Conservation (phyloP, 2,113 vertebrate genomes). For the Barbus barbus region DNA sequence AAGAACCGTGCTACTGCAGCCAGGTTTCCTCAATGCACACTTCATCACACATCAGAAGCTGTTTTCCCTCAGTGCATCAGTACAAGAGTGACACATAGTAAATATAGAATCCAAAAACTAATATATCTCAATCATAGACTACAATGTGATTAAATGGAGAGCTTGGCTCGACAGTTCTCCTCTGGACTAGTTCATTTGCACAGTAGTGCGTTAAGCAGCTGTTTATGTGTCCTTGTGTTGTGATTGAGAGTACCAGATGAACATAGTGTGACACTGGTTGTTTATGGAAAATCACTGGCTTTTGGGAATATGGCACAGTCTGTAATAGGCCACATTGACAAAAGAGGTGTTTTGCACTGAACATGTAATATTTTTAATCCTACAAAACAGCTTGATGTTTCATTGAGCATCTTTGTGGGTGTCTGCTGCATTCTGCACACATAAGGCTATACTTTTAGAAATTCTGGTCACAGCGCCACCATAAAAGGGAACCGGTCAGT, state of each 20-base stretch:
- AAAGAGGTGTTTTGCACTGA: neutral
- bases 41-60: neutral
- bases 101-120: neutral
- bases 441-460: too few relatives aligned
- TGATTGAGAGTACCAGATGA: neutral
- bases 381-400: neutral
- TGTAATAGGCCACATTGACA: neutral
- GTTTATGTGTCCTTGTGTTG: neutral
- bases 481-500: neutral
- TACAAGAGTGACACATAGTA: neutral
- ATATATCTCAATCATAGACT: neutral
- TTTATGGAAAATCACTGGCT: neutral
- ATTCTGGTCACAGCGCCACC: too few relatives aligned
- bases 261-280: neutral
- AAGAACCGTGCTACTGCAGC: neutral
- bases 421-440: neutral
- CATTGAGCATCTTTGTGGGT: neutral
- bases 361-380: neutral
- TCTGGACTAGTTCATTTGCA: neutral
- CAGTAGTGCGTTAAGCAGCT: neutral
- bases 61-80: neutral
- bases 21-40: too few relatives aligned
- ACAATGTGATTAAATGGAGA: neutral
- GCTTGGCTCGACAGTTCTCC: neutral
- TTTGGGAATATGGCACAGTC: neutral